Evolutionary conservation across 2,113 vertebrate species (phyloP).

Genomic region (Tiliqua scincoides): DNA sequence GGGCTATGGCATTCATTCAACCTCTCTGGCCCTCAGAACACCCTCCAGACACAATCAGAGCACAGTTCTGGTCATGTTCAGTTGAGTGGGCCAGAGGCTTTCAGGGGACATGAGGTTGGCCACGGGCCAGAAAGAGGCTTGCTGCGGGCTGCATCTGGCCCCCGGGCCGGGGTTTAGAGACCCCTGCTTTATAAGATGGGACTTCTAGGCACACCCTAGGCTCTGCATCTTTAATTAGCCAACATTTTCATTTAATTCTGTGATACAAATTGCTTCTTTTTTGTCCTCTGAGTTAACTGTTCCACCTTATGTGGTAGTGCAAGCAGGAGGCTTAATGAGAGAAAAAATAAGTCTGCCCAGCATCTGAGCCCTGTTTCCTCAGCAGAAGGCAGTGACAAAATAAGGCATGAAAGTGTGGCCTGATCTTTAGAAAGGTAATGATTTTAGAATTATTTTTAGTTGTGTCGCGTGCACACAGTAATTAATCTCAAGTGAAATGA

Average conservation of each 20-base stretch:
- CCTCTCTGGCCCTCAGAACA: too few species aligned
- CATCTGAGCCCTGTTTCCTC: constrained; percentile 23
- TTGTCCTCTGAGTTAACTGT: not conserved
- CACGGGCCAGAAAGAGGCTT: too few species aligned
- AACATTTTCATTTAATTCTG: constrained; percentile 52
- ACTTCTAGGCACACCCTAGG: not conserved
- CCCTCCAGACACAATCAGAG: too few species aligned
- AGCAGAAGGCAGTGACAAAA: constrained; percentile 55
- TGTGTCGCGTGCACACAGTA: constrained; percentile 21
- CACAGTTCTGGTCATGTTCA: too few species aligned
- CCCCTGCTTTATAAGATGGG: not conserved
- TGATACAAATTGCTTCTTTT: not conserved
- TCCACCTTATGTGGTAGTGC: not conserved
- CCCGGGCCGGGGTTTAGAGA: too few species aligned
- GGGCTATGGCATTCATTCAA: too few species aligned
- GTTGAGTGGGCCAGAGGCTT: too few species aligned
- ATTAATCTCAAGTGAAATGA: constrained; percentile 32
- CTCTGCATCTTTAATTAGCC: not conserved
- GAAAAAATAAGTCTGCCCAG: not conserved
- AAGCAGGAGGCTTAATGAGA: not conserved
- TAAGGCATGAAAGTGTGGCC: constrained; percentile 39
- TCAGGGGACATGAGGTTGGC: too few species aligned
- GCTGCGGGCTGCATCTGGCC: too few species aligned
- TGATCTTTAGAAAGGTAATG: constrained; percentile 41
- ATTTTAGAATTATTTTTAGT: constrained; percentile 38